phyloP scores from a whole-genome alignment of 53 echinoderm and acorn worm genomes.

The Astropecten irregularis region DNA sequence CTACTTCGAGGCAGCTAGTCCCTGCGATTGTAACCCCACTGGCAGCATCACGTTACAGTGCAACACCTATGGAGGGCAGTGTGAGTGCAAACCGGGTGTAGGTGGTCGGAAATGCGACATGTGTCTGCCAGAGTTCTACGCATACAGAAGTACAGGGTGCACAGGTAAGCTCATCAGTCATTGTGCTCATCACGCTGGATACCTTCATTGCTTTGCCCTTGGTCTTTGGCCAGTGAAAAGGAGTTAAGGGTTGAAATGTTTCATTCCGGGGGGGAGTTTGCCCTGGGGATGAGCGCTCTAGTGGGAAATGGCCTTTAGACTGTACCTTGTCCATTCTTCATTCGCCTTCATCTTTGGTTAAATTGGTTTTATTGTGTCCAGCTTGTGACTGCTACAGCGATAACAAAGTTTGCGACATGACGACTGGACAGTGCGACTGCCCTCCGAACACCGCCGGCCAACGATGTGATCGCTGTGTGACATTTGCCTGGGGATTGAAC shows the following conservation, averaged over 20 bases:
- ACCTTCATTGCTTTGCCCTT: neutral
- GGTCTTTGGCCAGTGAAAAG: no score
- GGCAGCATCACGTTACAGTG: slow-evolving; percentile 76
- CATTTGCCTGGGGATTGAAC: slow-evolving; percentile 81
- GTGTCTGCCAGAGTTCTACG: slow-evolving; percentile 89
- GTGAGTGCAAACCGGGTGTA: slow-evolving; percentile 80
- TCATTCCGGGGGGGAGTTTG: no score
- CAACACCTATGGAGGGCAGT: slow-evolving; percentile 73
- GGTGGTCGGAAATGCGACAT: slow-evolving; percentile 86
- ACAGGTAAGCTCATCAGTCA: slow-evolving; percentile 56
- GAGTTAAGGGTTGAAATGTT: no score
- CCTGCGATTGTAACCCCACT: slow-evolving; percentile 74
- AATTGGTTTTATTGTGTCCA: slow-evolving; percentile 27
- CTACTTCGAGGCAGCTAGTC: slow-evolving; percentile 78
- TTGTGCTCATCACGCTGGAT: no score
- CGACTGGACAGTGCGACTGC: slow-evolving; percentile 91
- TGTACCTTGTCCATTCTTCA: no score
- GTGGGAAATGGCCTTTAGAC: no score
- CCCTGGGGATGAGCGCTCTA: no score
- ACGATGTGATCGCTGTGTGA: slow-evolving; percentile 86
- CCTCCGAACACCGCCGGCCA: slow-evolving; percentile 86
- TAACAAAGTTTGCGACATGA: slow-evolving; percentile 86
- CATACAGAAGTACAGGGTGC: slow-evolving; percentile 83
- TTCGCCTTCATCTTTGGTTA: no score
- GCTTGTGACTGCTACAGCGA: slow-evolving; percentile 83